These are phyloP conservation scores for Gouania willdenowi DNA, from an alignment of 2,797 vertebrate genomes.

Conservation along the genomic window DNA sequence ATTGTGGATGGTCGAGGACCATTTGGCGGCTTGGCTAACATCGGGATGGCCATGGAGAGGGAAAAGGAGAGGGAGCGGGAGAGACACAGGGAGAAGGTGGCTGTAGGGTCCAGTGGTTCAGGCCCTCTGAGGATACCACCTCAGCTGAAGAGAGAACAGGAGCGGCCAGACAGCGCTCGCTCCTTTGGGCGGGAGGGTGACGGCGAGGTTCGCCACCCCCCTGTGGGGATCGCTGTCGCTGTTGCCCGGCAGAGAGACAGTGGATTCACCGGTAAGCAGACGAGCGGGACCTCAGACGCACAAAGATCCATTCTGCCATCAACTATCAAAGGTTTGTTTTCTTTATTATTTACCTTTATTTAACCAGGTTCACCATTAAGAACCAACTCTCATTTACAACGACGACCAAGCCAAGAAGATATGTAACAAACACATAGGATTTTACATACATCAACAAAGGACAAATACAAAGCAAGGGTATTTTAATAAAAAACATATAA, in stretches of 20 bases:
- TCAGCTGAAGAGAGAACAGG: constrained; percentile 89
- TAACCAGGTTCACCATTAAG: too few species aligned
- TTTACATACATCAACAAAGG: too few species aligned
- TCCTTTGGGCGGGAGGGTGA: constrained; percentile 89
- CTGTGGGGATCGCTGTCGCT: constrained; percentile 92
- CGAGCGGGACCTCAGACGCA: constrained; percentile 74
- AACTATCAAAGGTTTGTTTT: constrained; percentile 91
- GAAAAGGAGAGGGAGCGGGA: constrained; percentile 50
- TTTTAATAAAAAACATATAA: too few species aligned
- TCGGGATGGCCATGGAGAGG: constrained; percentile 65
- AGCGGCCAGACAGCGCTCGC: constrained; percentile 90
- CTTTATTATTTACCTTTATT: too few species aligned
- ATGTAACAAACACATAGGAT: too few species aligned
- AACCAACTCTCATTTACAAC: too few species aligned
- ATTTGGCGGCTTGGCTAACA: constrained; percentile 87
- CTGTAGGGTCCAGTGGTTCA: constrained; percentile 37
- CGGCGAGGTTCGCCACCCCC: constrained; percentile 91
- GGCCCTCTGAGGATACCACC: constrained; percentile 79
- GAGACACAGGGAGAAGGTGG: constrained; percentile 67
- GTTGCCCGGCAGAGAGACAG: constrained; percentile 96
- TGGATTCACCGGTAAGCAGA: constrained; percentile 73
- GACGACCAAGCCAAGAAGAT: too few species aligned
- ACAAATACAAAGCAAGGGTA: too few species aligned
- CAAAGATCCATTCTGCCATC: constrained; percentile 81
- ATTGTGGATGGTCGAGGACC: constrained; percentile 79